Percentiles rank a stretch among this genome's conserved stretches.
Conservation (phyloP, 2,888 invertebrate species). For the Psylliodes chrysocephalus region DNA sequence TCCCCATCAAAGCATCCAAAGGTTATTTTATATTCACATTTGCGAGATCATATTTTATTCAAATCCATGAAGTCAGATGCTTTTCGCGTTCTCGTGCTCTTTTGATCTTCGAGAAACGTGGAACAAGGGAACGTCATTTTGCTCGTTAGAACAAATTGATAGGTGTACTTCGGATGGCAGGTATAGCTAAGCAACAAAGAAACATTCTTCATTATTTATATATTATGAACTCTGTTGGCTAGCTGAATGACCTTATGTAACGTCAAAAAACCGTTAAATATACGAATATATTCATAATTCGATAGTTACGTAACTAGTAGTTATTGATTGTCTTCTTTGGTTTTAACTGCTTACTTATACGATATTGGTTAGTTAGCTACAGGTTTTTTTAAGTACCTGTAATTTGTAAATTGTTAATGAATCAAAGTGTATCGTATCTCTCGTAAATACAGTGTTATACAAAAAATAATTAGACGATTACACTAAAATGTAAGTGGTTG, state of each 20-base stretch:
- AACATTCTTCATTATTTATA: constrained; percentile 17
- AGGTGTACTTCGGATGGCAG: constrained; percentile 36
- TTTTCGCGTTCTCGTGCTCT: constrained; percentile 29
- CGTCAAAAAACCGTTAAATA: constrained; percentile 22
- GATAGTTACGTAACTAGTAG: constrained; percentile 14
- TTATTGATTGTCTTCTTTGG: constrained; percentile 13
- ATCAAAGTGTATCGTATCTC: too few species aligned
- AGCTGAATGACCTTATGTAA: constrained; percentile 24
- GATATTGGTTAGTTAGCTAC: too few species aligned
- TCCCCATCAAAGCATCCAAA: background rate
- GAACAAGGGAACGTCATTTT: constrained; percentile 38
- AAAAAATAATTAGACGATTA: too few species aligned
- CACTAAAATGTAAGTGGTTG: too few species aligned
- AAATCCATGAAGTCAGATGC: constrained; percentile 22
- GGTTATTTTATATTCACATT: constrained; percentile 23
- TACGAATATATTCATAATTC: constrained; percentile 22
- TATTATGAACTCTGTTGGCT: constrained; percentile 15
- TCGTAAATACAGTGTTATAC: too few species aligned
- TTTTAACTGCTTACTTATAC: too few species aligned
- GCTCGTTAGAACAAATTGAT: constrained; percentile 43
- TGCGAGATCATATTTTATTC: constrained; percentile 36
- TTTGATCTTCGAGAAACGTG: constrained; percentile 31
- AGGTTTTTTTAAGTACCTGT: too few species aligned
- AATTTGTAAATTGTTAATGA: too few species aligned
- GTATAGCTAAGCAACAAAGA: constrained; percentile 21